Base-by-base conservation (phyloP, 1,140 invertebrate species). In the Piezodorus guildinii region DNA sequence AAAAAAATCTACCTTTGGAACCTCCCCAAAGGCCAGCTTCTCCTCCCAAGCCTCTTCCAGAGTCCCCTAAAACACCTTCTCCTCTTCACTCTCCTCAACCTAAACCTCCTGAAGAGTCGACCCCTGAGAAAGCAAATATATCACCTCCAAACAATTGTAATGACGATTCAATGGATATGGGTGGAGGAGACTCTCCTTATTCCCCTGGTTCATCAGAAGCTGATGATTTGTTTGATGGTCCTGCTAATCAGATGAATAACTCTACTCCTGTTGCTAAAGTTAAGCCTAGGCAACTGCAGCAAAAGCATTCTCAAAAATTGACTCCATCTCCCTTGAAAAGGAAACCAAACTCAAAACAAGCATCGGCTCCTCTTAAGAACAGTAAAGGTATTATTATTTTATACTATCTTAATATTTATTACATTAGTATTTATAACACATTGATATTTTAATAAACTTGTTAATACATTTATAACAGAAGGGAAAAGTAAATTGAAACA, bases 161-260 rank as follows among this genome's bases (percentile, higher is more conserved):
- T 25, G 67, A 67, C 54, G 69, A 67, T 58, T 64, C 61, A 21
- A 58, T 69, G 54, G 64, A 66, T 56, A 63, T 66, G 27, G 46
- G 67, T 25, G 60, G 59, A 34, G 69, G 66, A 69, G 84, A 88
- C 60, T 91, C 88, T 14, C 90, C 90, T 0, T 91, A 91, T 75
- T 91, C 88, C 23, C 88, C 89, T 0, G 88, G 86, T 25, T 88
- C 87, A 9, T 3, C 86, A 83, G 66, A 91, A 71, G 90, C 87
- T 69, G 87, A 90, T 70, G 90, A 91, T 73, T 78, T 91, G 44
- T 91, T 91, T 76, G 87, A 90, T 75, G 88, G 90, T 27, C 88
- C 88, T 19, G 78, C 63, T 3, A 64, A 72, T 34, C 59, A 43
- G n/a, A 62, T 45, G 14, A 52, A n/a, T 15, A 60, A 30, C 4